Evolutionary conservation across 2,888 invertebrate species (phyloP).

Genomic region (Himalopsyche tibetana): DNA sequence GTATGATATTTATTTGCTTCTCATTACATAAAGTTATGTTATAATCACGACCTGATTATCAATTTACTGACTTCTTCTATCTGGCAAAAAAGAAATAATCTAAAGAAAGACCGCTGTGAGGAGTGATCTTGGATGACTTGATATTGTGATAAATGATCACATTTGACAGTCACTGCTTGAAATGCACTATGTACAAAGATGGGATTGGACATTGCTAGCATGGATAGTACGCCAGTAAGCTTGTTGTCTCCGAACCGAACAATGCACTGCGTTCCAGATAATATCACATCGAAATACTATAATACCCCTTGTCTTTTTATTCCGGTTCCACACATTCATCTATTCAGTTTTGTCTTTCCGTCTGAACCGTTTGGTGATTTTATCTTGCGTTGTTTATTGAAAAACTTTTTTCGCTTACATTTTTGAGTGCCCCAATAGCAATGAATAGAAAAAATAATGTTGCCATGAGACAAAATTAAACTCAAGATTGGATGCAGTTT

Average conservation of each 20-base stretch:
- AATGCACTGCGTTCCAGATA: conserved; percentile 44
- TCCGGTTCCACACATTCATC: not conserved
- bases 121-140: too few relatives aligned
- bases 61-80: too few relatives aligned
- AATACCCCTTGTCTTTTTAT: conserved; percentile 31
- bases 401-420: conserved; percentile 58
- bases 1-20: too few relatives aligned
- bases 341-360: conserved; percentile 1
- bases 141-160: too few relatives aligned
- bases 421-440: conserved; percentile 46
- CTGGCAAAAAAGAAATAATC: too few relatives aligned
- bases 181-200: not conserved
- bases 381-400: conserved; percentile 60
- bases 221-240: conserved; percentile 30
- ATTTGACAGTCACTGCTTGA: conserved; percentile 10
- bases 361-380: conserved; percentile 52
- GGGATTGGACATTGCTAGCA: not conserved
- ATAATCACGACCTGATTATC: too few relatives aligned
- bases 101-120: too few relatives aligned
- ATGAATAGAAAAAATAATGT: conserved; percentile 17
- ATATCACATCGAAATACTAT: conserved; percentile 54
- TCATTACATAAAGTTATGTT: too few relatives aligned
- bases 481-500: conserved; percentile 28
- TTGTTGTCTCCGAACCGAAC: conserved; percentile 47
- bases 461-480: conserved; percentile 20